Evolutionary conservation across 2,888 invertebrate genomes (phyloP).

Genomic region (Bugulina stolonifera): DNA sequence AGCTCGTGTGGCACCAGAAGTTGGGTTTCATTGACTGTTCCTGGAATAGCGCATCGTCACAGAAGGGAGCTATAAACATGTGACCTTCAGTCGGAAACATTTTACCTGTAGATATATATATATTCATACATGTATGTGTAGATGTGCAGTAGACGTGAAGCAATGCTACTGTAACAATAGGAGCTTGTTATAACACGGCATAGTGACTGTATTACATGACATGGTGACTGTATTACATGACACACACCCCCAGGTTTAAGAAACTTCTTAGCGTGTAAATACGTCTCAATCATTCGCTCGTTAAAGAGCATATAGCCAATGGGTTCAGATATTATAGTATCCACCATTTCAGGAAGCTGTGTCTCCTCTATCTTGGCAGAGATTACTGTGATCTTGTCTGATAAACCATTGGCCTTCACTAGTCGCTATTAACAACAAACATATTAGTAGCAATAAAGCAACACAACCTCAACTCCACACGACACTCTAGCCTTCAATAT

Average conservation of each 20-base stretch:
- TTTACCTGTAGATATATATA: conserved; percentile 63
- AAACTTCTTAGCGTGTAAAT: conserved; percentile 97
- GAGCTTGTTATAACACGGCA: no score
- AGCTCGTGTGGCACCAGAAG: conserved; percentile 97
- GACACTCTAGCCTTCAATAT: no score
- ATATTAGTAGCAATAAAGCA: no score
- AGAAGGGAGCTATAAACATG: conserved; percentile 93
- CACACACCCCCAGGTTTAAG: conserved; percentile 64
- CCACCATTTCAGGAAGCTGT: conserved; percentile 86
- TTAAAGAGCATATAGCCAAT: conserved; percentile 99
- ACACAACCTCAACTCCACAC: no score
- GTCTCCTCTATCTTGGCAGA: conserved; percentile 98
- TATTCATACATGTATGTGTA: no score
- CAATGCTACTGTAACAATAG: no score
- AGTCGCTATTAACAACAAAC: conserved; percentile 60
- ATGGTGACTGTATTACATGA: neutral
- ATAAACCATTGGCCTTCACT: conserved; percentile 81
- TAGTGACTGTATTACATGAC: no score
- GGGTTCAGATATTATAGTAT: conserved; percentile 95
- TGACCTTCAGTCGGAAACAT: conserved; percentile 98
- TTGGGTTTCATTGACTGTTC: conserved; percentile 98
- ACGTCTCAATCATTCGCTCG: conserved; percentile 97
- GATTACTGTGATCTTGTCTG: conserved; percentile 81
- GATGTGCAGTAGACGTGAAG: no score
- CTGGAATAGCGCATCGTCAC: conserved; percentile 93